Base-by-base conservation (phyloP, 2,797 vertebrate genomes). In the Cetoscarus ocellatus region DNA sequence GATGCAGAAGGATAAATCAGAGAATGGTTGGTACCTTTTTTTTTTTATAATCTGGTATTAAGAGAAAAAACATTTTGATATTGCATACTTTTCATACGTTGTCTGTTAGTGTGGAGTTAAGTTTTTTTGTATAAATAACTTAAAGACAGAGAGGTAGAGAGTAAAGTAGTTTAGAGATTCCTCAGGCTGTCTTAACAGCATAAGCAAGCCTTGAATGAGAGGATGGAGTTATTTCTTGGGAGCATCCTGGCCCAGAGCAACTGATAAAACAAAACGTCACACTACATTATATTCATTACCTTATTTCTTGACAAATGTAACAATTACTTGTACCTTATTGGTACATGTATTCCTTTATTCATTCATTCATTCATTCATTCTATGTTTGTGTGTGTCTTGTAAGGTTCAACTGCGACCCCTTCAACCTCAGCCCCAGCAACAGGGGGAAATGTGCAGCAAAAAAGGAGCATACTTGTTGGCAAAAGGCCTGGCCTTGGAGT, bases 1-100 rank as follows among this genome's bases (percentile, higher is more conserved):
- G 87, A 92, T 99, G 91, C 98, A 99, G 89, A 97, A 95, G 80
- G 96, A 97, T 2, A 97, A 97, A 68, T 74, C 94, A 1, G 91
- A 53, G 52, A 86, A 82, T 64, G 93, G 94, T 95, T 17, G 67
- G 86, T 90, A 61, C 13, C 6, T 12, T 42, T 10, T 52, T 36
- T 57, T 19, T 15, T 61, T 19, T n/a, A 27, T 27, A 8, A 52
- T 63, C 19, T 36, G 3, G 48, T 44, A 3, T 4, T 4, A 12
- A 42, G 40, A 58, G 17, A 15, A 35, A n/a, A 3, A 34, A 50
- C 36, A 40, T 14, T 40, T 63, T 58, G 11, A 42, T 55, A 10
- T 39, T 42, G 5, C 35, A 0, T 45, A 3, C 2, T 17, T 27
- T 19, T 18, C 6, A 45, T 10, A 49, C 14, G 0, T 38, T 39